Evolutionary conservation across 1,140 invertebrate genomes (phyloP), one percentile per base, ranked within the genome.

Genomic region (Samia ricini): DNA sequence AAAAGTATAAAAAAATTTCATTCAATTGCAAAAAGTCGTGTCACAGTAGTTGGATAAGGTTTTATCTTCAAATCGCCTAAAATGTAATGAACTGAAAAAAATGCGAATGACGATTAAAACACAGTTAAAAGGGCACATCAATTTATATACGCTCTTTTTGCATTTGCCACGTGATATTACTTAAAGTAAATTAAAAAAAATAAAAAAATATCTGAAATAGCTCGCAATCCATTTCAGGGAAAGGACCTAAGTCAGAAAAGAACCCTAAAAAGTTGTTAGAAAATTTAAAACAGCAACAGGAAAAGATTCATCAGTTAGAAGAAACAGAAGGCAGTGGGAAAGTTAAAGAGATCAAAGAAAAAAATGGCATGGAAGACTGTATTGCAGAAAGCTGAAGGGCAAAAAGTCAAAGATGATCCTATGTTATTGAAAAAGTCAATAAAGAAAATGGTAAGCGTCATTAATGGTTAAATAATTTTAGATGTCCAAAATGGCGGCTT

Each of bases 341-440:
- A 87, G 95, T 93, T 10, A 42, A 89, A 92, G 50, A 90, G 93
- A 74, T 81, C 96, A 19, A 94, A 94, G 81, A 92, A 95, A 65
- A 94, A 94, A 81, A 90, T 93, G 48, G 91, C 93, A 4, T 97
- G 96, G 96, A 93, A 95, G 76, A 92, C 91, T 76, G 95, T 93
- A 0, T 76, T 97, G 21, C 93, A 94, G 33, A 96, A 95, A 90
- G 94, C 95, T 0, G 92, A 94, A 84, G 96, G 96, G 29, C 92
- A 94, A 68, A 97, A 97, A 90, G 92, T 97, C 7, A 95, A 96
- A 91, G 96, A 98, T 91, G 95, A 98, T 91, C 93, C 94, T 12
- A 91, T 91, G 56, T 83, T 97, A 56, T 83, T 98, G 23, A 96
- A 96, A 77, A 95, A 95, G 76, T 92, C 95, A 2, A 92, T 97